Evolutionary conservation across 2,888 invertebrate genomes (phyloP).

Genomic region (Nudaria mundana): DNA sequence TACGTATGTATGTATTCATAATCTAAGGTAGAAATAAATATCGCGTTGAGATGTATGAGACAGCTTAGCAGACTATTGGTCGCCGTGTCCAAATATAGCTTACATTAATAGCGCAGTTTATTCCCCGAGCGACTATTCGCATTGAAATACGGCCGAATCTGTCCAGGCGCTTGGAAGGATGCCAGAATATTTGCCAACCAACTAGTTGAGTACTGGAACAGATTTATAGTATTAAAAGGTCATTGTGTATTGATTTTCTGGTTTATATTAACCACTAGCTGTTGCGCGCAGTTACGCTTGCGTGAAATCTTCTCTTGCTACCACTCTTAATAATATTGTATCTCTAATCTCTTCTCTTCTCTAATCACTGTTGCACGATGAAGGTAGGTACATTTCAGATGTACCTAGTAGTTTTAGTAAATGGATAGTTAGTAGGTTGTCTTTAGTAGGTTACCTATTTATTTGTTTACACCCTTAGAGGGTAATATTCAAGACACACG

Average conservation of each 20-base stretch:
- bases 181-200: slow-evolving; percentile 48
- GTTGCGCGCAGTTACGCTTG: too few species aligned
- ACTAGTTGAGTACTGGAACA: slow-evolving; percentile 34
- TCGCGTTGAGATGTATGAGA: slow-evolving; percentile 10
- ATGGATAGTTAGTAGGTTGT: too few species aligned
- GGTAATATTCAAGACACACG: too few species aligned
- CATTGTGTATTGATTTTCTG: not conserved
- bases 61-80: slow-evolving; percentile 55
- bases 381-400: too few species aligned
- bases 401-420: too few species aligned
- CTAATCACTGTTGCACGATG: too few species aligned
- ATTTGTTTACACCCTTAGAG: too few species aligned
- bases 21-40: slow-evolving; percentile 9
- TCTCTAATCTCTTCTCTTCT: too few species aligned
- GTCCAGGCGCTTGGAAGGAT: slow-evolving; percentile 49
- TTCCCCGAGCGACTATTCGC: slow-evolving; percentile 58
- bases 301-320: not conserved
- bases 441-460: too few species aligned
- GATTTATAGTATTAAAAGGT: slow-evolving; percentile 16
- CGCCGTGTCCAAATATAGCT: slow-evolving; percentile 64
- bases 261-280: not conserved
- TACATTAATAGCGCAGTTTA: slow-evolving; percentile 59
- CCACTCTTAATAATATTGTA: not conserved
- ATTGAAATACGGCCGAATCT: slow-evolving; percentile 62
- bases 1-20: too few species aligned